Base-by-base conservation (phyloP, 2,888 invertebrate species). In the Dryocosmus kuriphilus region DNA sequence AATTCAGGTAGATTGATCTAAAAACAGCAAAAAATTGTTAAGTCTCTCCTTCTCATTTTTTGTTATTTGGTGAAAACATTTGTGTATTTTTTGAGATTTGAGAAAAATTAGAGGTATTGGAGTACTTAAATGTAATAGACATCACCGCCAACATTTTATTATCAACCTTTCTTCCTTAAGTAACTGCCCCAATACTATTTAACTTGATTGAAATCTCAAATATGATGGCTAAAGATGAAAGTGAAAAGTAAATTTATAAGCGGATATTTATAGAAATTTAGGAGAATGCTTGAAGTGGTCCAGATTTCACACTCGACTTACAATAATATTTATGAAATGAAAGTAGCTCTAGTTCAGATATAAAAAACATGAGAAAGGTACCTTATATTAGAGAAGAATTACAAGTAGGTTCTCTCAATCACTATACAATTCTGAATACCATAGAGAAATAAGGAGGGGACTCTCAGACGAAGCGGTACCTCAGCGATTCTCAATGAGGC, bases 271-370 rank as follows among this genome's bases (percentile, higher is more conserved):
- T 51, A 9, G 51, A 51, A n/a, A 51, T 51, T 51, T 51, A 51
- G n/a, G 8, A 51, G 51, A n/a, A 51, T 51, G 8, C n/a, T 51
- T n/a, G n/a, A 6, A 94, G 93, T 63, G 95, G 94, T 1, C 94
- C 90, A 19, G 88, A 86, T 51, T 91, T 90, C 0, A 83, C 82
- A 46, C 82, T 86, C 5, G 83, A 81, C n/a, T 89, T 87, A 11
- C 86, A 87, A 75, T 89, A 85, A 77, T 88, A 89, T 57, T 91
- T 51, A 19, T 51, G 27, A 67, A 46, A 71, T 9, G 30, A 71
- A 51, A 71, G 67, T 22, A 67, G 30, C 71, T 67, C 41, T 51
- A 30, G 27, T 71, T 51, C 1, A 51, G 51, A 46, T 22, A 30
- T n/a, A 27, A 30, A 67, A 67, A 71, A 46, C 51, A 51, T 71